Evolutionary conservation across 2,113 vertebrate genomes (phyloP).

Genomic region (Symphodus melops): DNA sequence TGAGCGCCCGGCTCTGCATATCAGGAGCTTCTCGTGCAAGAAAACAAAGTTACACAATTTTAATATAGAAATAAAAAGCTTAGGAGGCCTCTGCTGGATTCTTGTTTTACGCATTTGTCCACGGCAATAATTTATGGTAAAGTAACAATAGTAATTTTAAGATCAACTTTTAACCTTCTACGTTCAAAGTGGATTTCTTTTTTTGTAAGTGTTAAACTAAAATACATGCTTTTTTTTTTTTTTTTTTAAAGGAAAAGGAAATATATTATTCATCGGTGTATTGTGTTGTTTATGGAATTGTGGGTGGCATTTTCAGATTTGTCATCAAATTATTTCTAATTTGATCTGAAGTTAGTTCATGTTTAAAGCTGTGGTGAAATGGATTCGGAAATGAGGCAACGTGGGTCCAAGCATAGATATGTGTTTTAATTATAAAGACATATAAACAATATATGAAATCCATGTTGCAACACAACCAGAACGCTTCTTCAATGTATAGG

Average conservation of each 20-base stretch:
- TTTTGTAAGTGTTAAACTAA: too few relatives aligned
- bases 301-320: too few relatives aligned
- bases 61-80: background rate
- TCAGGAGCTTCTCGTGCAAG: constrained; percentile 50
- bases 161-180: too few relatives aligned
- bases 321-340: background rate
- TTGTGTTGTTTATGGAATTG: too few relatives aligned
- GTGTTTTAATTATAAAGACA: constrained; percentile 95
- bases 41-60: constrained; percentile 58
- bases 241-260: too few relatives aligned
- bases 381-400: constrained; percentile 62
- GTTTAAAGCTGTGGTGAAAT: background rate
- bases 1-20: constrained; percentile 38
- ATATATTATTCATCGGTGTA: too few relatives aligned
- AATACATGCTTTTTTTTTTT: too few relatives aligned
- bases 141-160: too few relatives aligned
- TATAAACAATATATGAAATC: constrained; percentile 91
- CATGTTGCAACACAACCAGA: constrained; percentile 84
- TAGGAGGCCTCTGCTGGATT: background rate
- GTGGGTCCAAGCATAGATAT: constrained; percentile 81
- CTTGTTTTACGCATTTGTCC: too few relatives aligned
- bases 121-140: too few relatives aligned
- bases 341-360: background rate
- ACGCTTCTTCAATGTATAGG: constrained; percentile 66
- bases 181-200: too few relatives aligned